Conservation (phyloP, 2,113 vertebrate species). For the Crotalus horridus region DNA sequence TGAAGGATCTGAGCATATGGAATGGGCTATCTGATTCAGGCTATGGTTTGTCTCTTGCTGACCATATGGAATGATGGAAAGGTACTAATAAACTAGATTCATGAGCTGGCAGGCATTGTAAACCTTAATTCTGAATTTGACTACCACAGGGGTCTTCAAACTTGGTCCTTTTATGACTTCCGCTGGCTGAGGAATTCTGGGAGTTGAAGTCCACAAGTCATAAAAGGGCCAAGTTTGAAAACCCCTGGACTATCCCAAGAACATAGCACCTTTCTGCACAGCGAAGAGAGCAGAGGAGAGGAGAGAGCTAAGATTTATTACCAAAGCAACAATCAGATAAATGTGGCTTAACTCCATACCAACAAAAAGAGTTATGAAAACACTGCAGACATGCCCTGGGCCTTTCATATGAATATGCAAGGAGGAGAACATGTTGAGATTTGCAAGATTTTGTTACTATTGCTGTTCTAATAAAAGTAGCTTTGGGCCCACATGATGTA, state of each 20-base stretch:
- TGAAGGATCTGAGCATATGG: too few relatives aligned
- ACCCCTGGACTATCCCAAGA: background rate
- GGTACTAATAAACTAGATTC: too few relatives aligned
- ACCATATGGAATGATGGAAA: too few relatives aligned
- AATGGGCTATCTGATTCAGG: too few relatives aligned
- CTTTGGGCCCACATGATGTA: background rate
- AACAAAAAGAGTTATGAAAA: background rate
- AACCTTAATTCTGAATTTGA: too few relatives aligned
- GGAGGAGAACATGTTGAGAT: background rate
- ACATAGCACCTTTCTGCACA: background rate
- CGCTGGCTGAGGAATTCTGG: too few relatives aligned
- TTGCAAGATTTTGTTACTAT: background rate
- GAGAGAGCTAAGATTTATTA: background rate
- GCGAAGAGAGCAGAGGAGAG: background rate
- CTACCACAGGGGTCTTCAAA: too few relatives aligned
- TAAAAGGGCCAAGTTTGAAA: too few relatives aligned
- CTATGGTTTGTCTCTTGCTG: too few relatives aligned
- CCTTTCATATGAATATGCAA: background rate
- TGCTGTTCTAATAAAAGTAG: background rate
- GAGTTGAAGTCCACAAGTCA: too few relatives aligned
- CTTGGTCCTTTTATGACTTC: too few relatives aligned
- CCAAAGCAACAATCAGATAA: background rate
- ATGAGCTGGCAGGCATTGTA: too few relatives aligned
- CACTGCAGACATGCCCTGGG: background rate
- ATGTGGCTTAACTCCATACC: background rate